Conservation (phyloP, 2,113 vertebrate genomes). For the Entomyzon cyanotis region DNA sequence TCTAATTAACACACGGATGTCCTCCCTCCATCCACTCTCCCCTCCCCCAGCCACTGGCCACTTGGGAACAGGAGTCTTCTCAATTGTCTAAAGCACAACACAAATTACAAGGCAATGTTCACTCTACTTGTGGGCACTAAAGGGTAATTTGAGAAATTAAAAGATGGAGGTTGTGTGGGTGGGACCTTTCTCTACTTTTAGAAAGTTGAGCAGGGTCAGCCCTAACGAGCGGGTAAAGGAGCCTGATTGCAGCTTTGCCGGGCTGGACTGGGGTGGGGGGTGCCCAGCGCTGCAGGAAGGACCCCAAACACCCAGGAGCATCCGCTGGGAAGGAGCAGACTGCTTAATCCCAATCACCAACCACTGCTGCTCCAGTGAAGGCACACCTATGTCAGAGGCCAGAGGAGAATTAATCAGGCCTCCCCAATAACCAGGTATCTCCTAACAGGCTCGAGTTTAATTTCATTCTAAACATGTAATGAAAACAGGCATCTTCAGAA, state of each 20-base stretch:
- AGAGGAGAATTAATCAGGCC: background rate
- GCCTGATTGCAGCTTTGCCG: conserved; percentile 44
- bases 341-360: background rate
- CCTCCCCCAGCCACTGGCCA: background rate
- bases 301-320: background rate
- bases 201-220: conserved; percentile 71
- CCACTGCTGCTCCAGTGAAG: background rate
- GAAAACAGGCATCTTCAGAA: background rate
- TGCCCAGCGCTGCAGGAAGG: background rate
- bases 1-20: background rate
- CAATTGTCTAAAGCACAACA: conserved; percentile 58
- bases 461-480: background rate
- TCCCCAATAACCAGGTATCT: background rate
- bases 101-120: conserved; percentile 82
- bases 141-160: conserved; percentile 72
- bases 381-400: background rate
- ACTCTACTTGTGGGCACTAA: conserved; percentile 70
- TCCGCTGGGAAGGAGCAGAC: background rate
- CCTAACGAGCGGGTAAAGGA: conserved; percentile 70
- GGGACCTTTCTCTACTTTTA: conserved; percentile 57
- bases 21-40: background rate
- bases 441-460: background rate
- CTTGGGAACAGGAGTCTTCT: conserved; percentile 53
- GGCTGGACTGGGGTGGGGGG: background rate
- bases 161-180: conserved; percentile 59